Evolutionary conservation across 1,140 invertebrate genomes (phyloP).

Genomic region (Drosophila lini): DNA sequence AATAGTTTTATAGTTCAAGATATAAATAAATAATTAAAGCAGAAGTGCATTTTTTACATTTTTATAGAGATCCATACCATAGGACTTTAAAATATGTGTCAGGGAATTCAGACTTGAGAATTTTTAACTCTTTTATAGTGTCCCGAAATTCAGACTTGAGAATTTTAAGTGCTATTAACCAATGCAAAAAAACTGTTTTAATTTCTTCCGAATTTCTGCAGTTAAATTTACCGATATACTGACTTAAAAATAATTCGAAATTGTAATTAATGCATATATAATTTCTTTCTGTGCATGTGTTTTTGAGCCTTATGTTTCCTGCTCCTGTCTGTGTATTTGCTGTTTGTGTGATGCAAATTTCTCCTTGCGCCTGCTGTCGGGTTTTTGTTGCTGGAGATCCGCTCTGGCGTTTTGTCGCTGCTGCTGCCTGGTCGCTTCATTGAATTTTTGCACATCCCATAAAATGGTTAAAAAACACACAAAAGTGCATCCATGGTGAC

Average conservation of each 20-base stretch:
- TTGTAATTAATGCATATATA: neutral
- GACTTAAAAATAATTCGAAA: neutral
- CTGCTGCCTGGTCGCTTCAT: constrained; percentile 72
- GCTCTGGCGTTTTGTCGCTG: constrained; percentile 57
- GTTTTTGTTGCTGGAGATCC: constrained; percentile 38
- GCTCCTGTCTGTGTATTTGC: constrained; percentile 37
- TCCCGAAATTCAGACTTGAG: neutral
- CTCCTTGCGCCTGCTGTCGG: constrained; percentile 66
- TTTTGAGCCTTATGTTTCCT: constrained; percentile 56
- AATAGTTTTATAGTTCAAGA: no score
- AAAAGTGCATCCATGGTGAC: constrained; percentile 55
- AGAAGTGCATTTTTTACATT: no score
- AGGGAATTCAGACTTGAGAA: no score
- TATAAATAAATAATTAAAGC: no score
- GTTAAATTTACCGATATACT: neutral
- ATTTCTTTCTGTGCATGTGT: constrained; percentile 1
- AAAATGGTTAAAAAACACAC: constrained; percentile 71
- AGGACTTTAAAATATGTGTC: no score
- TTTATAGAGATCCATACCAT: no score
- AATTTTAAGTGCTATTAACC: neutral
- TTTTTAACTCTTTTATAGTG: neutral
- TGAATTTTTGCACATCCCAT: constrained; percentile 75
- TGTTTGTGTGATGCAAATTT: constrained; percentile 74
- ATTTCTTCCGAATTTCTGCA: neutral
- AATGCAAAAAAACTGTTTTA: accelerated